phyloP scores from a whole-genome alignment of 2,113 vertebrate species.

The Hyperoodon ampullatus region DNA sequence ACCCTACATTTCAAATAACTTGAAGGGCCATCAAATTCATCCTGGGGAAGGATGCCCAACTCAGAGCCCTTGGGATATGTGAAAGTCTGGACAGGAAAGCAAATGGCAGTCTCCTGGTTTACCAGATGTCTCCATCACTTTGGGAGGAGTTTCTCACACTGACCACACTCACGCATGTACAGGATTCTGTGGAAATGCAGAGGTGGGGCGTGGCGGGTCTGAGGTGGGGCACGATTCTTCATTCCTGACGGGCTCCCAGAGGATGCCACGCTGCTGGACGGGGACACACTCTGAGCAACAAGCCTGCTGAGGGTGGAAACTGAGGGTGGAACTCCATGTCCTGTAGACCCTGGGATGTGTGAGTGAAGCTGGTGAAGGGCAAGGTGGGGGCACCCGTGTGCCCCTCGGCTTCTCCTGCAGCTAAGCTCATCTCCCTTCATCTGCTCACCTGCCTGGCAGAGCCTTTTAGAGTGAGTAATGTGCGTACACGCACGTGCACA shows the following conservation, averaged over 20 bases:
- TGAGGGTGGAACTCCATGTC: too few relatives aligned
- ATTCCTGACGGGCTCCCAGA: not conserved
- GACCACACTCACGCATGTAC: accelerated
- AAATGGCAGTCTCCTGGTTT: not conserved
- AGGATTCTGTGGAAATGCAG: accelerated
- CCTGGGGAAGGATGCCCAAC: not conserved
- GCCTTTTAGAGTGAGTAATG: not conserved
- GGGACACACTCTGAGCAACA: not conserved
- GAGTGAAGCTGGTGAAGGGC: not conserved
- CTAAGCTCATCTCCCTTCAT: not conserved
- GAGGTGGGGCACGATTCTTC: not conserved
- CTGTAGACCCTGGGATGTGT: not conserved
- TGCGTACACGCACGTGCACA: not conserved
- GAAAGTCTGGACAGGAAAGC: not conserved
- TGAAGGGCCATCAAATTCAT: accelerated
- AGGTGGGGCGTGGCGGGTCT: too few relatives aligned
- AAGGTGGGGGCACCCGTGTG: not conserved
- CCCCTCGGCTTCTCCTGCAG: not conserved
- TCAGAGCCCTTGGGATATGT: accelerated
- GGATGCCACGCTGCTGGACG: accelerated
- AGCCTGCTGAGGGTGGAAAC: not conserved
- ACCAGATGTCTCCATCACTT: too few relatives aligned
- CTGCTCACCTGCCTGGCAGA: not conserved
- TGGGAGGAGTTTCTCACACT: not conserved
- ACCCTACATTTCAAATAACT: accelerated